Base-by-base conservation (phyloP, 1,140 invertebrate genomes). In the Drosophila sulfurigaster region DNA sequence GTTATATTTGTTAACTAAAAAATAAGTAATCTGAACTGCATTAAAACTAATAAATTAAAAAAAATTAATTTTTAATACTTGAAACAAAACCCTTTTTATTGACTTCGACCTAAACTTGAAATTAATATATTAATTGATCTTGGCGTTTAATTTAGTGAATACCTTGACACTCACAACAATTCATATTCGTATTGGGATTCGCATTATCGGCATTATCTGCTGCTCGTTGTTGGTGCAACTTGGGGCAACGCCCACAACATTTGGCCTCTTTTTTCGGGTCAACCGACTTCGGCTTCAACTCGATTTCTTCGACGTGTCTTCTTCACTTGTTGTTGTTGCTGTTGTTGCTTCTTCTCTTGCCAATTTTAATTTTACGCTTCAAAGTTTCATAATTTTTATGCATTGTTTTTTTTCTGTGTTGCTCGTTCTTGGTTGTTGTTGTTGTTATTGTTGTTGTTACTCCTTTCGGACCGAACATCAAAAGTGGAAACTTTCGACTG, bases 291-390 rank as follows among this genome's bases (percentile, higher is more conserved):
- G 13, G n/a, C 49, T 46, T 45, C 41, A 8, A 28, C 51, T 56
- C 56, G 32, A 57, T 41, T 57, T 57, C 66, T 75, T 63, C 43
- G 57, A 35, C 41, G 41, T 16, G 48, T 59, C 49, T 68, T 57
- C 67, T 73, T 70, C 46, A 49, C 74, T 76, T 79, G 57, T 57
- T 35, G 65, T 74, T 71, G 58, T 78, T 64, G 38, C 8, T 73
- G 35, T 15, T 51, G 7, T 28, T 32, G 20, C 45, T 54, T 57
- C 46, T 59, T 46, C 5, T 15, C 46, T 82, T 38, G 30, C 35
- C 28, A 66, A 67, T 81, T 87, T 85, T 86, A 86, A 86, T 87
- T 86, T 86, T 86, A 87, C 82, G 82, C 82, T 86, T 86, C 70
- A 51, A 86, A 79, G 75, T 86, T 82, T 86, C 56, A 82, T 82